Conservation (phyloP, 2,888 invertebrate genomes). For the Dryobotodes eremita region DNA sequence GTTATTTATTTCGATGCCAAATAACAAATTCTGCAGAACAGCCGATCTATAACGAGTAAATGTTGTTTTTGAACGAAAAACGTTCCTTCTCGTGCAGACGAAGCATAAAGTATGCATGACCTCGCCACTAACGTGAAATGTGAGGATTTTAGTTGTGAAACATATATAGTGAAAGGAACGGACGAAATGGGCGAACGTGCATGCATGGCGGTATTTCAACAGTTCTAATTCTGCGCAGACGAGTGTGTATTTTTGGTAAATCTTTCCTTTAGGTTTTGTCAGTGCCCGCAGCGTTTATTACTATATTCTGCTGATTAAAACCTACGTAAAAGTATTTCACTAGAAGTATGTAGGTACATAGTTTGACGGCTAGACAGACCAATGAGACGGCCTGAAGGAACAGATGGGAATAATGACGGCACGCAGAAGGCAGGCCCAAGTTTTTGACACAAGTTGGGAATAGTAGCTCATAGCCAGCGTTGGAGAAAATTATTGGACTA, state of each 20-base stretch:
- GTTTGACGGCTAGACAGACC: neutral
- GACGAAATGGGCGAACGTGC: slow-evolving; percentile 31
- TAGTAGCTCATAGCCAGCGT: neutral
- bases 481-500: neutral
- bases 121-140: slow-evolving; percentile 41
- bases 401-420: slow-evolving; percentile 31
- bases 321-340: neutral
- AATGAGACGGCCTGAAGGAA: neutral
- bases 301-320: slow-evolving; percentile 16
- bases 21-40: slow-evolving; percentile 46
- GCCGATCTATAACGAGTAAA: slow-evolving; percentile 33
- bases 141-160: slow-evolving; percentile 40
- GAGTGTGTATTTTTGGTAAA: slow-evolving; percentile 23
- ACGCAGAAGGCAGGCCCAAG: neutral
- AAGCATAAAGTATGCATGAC: slow-evolving; percentile 28
- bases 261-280: slow-evolving; percentile 20
- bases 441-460: slow-evolving; percentile 31
- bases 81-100: slow-evolving; percentile 6
- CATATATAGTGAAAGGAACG: slow-evolving; percentile 28
- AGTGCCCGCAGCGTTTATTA: neutral
- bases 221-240: slow-evolving; percentile 24
- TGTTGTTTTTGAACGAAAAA: slow-evolving; percentile 37
- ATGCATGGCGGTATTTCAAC: slow-evolving; percentile 31
- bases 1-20: slow-evolving; percentile 60
- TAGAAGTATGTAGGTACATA: neutral